Evolutionary conservation across 2,113 vertebrate species (phyloP).

Genomic region (Aspidoscelis tigris): DNA sequence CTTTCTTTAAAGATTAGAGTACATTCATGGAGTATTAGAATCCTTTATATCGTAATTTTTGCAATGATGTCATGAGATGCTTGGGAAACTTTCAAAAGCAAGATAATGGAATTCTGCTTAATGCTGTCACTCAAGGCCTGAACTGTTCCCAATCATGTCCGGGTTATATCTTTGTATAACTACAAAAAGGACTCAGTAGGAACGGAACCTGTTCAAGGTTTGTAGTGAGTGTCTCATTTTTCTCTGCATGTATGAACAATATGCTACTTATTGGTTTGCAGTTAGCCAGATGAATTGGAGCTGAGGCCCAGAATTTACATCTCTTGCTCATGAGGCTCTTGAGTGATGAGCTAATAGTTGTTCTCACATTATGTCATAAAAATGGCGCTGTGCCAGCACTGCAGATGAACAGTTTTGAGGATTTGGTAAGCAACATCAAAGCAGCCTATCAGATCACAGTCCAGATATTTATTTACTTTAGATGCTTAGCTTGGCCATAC

Average conservation of each 20-base stretch:
- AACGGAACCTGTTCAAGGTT: background rate
- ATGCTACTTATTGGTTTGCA: background rate
- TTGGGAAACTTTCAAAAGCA: slow-evolving; percentile 25
- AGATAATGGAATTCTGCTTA: slow-evolving; percentile 19
- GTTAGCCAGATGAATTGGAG: background rate
- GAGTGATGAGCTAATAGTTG: background rate
- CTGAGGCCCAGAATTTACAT: background rate
- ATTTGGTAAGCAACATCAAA: background rate
- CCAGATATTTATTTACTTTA: background rate
- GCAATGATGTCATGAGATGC: background rate
- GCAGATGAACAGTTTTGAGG: background rate
- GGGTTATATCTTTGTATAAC: background rate
- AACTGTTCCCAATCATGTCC: slow-evolving; percentile 11
- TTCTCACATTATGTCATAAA: background rate
- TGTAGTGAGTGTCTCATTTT: background rate
- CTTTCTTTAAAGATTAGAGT: no score
- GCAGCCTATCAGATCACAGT: background rate
- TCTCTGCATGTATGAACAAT: background rate
- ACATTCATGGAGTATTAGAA: no score
- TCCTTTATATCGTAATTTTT: background rate
- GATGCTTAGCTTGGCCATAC: background rate
- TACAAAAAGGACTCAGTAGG: background rate
- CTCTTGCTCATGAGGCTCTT: background rate
- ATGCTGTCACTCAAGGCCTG: slow-evolving; percentile 32
- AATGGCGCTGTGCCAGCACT: background rate